A percentile compares a stretch with the other conserved stretches of the same genome.
phyloP scores from a whole-genome alignment of 2,797 vertebrate genomes.

The Acanthornis magna region DNA sequence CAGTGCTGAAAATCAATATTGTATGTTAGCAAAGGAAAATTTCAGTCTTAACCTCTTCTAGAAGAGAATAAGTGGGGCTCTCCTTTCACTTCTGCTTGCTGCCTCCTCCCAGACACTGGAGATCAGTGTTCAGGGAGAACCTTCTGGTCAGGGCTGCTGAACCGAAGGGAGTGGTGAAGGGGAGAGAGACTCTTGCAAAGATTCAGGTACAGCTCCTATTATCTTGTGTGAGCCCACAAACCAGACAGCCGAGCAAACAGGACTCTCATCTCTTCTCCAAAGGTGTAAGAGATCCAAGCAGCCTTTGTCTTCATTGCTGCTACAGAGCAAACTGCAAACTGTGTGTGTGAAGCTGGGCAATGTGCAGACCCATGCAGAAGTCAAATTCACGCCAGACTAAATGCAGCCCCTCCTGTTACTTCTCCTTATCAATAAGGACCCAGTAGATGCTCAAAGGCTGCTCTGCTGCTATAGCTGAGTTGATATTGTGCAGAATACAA shows the following conservation, averaged over 20 bases:
- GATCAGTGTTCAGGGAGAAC: not conserved
- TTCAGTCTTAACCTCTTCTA: not conserved
- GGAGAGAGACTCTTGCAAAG: not conserved
- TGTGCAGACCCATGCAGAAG: not conserved
- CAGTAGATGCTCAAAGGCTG: not conserved
- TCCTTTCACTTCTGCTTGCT: not conserved
- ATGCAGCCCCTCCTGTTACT: not conserved
- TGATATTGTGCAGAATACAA: not conserved
- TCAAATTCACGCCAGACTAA: not conserved
- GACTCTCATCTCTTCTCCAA: not conserved
- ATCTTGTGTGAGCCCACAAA: not conserved
- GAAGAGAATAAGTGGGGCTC: not conserved
- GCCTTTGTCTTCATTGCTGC: not conserved
- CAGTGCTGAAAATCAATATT: not conserved
- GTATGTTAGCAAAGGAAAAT: not conserved
- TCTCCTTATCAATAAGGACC: not conserved
- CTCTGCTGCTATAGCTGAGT: not conserved
- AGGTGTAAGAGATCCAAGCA: not conserved
- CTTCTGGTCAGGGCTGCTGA: not conserved
- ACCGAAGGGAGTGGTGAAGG: not conserved
- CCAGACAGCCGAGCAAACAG: not conserved
- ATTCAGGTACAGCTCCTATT: not conserved
- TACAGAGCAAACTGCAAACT: not conserved
- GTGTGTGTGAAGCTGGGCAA: not conserved
- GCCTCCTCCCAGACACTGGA: not conserved